Evolutionary conservation across 2,797 vertebrate species (phyloP).

Genomic region (Remorina albescens): DNA sequence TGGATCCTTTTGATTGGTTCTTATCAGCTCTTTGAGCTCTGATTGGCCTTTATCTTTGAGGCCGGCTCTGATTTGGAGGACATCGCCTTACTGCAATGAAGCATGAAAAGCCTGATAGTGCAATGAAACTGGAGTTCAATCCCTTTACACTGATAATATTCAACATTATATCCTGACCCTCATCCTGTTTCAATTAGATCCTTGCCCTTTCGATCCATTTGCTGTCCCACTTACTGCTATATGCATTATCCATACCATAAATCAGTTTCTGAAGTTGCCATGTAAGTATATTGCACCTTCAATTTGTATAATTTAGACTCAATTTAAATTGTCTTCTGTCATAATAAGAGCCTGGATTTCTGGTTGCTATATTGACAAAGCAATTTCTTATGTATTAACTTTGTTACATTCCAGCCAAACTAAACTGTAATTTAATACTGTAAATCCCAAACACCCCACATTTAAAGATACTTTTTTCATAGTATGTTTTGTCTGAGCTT

Average conservation of each 20-base stretch:
- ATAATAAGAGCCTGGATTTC: neutral
- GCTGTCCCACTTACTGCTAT: neutral
- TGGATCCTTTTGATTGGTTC: conserved; percentile 67
- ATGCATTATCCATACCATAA: neutral
- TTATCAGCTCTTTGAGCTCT: conserved; percentile 71
- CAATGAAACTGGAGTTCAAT: conserved; percentile 55
- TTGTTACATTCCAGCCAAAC: conserved; percentile 2
- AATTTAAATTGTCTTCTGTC: neutral
- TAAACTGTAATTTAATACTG: conserved; percentile 6
- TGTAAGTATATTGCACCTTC: neutral
- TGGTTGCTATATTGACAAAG: neutral
- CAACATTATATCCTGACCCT: conserved; percentile 41
- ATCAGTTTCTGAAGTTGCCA: neutral
- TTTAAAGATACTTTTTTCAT: neutral
- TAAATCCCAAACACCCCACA: neutral
- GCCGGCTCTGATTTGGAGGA: conserved; percentile 64
- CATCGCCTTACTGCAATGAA: conserved; percentile 58
- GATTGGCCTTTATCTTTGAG: conserved; percentile 75
- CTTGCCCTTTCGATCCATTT: neutral
- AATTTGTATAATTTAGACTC: neutral
- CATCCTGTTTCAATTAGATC: conserved; percentile 20
- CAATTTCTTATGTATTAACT: neutral
- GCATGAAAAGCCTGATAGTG: conserved; percentile 67
- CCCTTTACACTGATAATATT: conserved; percentile 44
- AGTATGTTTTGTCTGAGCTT: neutral